Evolutionary conservation across 1,140 invertebrate genomes (phyloP), one percentile per base, ranked within the genome.

Genomic region (Cylas formicarius): DNA sequence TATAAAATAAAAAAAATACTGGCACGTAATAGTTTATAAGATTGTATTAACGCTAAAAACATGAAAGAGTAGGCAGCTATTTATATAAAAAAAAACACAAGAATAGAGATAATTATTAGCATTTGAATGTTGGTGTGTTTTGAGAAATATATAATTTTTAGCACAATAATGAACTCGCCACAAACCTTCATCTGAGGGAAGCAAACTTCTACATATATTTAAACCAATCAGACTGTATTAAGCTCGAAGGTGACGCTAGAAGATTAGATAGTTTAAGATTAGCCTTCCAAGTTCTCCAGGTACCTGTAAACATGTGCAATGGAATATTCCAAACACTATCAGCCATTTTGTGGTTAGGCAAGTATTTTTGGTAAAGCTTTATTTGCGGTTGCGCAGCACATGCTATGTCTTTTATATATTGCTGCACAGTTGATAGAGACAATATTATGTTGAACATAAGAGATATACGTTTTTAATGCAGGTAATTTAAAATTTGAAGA

Each of bases 271-370:
- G 81, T 4, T 69, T 97, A 7, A 76, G 89, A 48, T 71, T 97
- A 21, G 91, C 92, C 0, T 88, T 97, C 66, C 93, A 89, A 31
- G 88, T 96, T 4, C 69, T 92, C 13, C 84, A 90, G 66, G 83
- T 93, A 16, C 81, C 86, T 2, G 67, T 77, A 16, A 80, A 84
- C 45, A 90, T 91, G 80, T 88, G 84, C 59, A 86, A 92, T 62
- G 90, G 90, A 0, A 87, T 97, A 43, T 95, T 93, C 62, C 81
- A 84, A 59, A 86, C 91, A 0, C 63, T 97, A 7, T 87, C 90
- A 8, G 88, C 91, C 2, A 90, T 96, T 45, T 70, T 97, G 17
- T 93, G 90, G 87, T 73, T 96, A 8, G 92, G 92, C 19, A 96
- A 96, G 67, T n/a, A n/a, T n/a, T n/a, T n/a, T n/a, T n/a, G n/a